A percentile compares a stretch with the other conserved stretches of the same genome.
phyloP scores from a whole-genome alignment of 2,113 vertebrate species.

The Glaucomys volans region DNA sequence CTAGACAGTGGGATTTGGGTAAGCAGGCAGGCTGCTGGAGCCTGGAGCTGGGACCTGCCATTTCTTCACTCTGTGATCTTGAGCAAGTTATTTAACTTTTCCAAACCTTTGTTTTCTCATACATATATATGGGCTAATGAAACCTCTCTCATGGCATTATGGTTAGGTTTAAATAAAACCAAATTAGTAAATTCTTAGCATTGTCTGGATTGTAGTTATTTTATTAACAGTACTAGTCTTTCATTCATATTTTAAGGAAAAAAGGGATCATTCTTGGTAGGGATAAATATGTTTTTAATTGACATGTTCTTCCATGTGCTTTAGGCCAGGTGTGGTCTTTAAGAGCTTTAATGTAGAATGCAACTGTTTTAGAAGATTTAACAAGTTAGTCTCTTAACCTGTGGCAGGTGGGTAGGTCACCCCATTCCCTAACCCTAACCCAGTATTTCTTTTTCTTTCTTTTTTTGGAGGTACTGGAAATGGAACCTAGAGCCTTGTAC shows the following conservation, averaged over 20 bases:
- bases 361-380: not conserved
- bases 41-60: not conserved
- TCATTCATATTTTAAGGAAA: not conserved
- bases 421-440: not conserved
- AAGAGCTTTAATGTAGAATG: not conserved
- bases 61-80: not conserved
- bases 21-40: not conserved
- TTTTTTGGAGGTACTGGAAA: no score
- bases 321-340: not conserved
- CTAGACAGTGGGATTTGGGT: conserved; percentile 47
- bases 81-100: not conserved
- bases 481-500: no score
- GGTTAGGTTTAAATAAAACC: not conserved
- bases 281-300: not conserved
- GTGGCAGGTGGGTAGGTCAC: not conserved
- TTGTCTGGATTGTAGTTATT: not conserved
- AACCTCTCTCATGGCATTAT: not conserved
- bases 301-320: not conserved
- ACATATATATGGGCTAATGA: not conserved
- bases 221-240: not conserved
- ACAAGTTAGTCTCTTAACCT: not conserved
- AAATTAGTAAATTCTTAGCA: not conserved
- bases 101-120: not conserved
- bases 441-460: not conserved
- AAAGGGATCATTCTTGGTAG: not conserved